Conservation (phyloP, 2,113 vertebrate genomes). For the Maccullochella peelii region DNA sequence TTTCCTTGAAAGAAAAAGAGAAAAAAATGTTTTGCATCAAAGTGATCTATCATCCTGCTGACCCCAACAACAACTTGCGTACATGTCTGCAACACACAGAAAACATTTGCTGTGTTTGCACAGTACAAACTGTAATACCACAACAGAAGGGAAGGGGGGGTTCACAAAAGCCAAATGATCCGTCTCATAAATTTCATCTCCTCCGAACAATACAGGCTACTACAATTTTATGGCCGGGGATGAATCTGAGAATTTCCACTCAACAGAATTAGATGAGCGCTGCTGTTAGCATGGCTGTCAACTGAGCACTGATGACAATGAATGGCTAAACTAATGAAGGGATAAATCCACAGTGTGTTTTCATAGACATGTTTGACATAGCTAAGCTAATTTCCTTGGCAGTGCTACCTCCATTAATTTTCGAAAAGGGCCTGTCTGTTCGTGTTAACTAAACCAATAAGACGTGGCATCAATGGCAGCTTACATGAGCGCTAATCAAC, state of each 20-base stretch:
- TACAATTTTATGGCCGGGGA: slow-evolving; percentile 56
- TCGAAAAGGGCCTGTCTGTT: slow-evolving; percentile 53
- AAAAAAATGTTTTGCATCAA: slow-evolving; percentile 29
- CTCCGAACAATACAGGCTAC: slow-evolving; percentile 45
- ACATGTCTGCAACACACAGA: slow-evolving; percentile 60
- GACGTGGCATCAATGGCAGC: slow-evolving; percentile 47
- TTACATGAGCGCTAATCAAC: slow-evolving; percentile 64
- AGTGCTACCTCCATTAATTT: slow-evolving; percentile 66
- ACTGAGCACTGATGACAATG: slow-evolving; percentile 59
- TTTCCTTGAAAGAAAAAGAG: slow-evolving; percentile 43
- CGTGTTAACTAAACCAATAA: slow-evolving; percentile 68
- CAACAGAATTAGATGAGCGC: slow-evolving; percentile 68
- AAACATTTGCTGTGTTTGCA: slow-evolving; percentile 54
- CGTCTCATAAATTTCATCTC: slow-evolving; percentile 64
- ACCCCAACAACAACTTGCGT: slow-evolving; percentile 53
- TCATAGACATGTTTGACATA: slow-evolving; percentile 73
- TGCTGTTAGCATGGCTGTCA: slow-evolving; percentile 57
- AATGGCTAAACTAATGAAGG: slow-evolving; percentile 66
- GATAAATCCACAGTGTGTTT: slow-evolving; percentile 73
- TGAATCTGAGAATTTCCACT: slow-evolving; percentile 65
- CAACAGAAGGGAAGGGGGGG: slow-evolving; percentile 15
- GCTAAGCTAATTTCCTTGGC: slow-evolving; percentile 71
- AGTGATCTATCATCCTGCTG: slow-evolving; percentile 53
- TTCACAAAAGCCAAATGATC: slow-evolving; percentile 57
- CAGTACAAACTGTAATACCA: slow-evolving; percentile 56